Conservation (phyloP, 1,140 invertebrate genomes). For the Himalopsyche phryganea region DNA sequence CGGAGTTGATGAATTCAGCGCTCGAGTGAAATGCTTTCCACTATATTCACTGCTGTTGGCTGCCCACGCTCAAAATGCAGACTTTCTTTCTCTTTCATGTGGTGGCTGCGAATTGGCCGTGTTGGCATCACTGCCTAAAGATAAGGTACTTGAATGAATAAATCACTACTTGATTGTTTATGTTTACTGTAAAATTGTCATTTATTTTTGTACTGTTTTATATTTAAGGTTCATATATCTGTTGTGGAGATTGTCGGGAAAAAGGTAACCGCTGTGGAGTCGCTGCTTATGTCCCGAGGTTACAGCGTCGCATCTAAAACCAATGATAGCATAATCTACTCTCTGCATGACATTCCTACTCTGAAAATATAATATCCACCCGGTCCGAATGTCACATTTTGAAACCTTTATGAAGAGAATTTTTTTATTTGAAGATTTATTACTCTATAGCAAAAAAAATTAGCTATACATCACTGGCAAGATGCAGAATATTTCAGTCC, state of each 20-base stretch:
- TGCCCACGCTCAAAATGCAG: conserved; percentile 64
- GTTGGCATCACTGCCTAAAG: conserved; percentile 40
- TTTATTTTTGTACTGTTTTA: background rate
- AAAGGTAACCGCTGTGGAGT: conserved; percentile 11
- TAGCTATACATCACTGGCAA: too few relatives aligned
- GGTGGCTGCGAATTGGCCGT: conserved; percentile 59
- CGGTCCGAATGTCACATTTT: background rate
- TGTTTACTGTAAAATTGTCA: background rate
- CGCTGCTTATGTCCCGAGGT: conserved; percentile 15
- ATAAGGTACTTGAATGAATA: conserved; percentile 17
- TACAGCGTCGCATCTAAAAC: conserved; percentile 27
- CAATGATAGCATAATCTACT: conserved; percentile 19
- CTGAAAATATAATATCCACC: conserved; percentile 22
- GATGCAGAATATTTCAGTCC: too few relatives aligned
- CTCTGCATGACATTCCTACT: conserved; percentile 23
- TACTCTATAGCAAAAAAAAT: too few relatives aligned
- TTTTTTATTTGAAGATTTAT: too few relatives aligned
- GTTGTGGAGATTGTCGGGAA: conserved; percentile 28
- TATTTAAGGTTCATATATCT: conserved; percentile 28
- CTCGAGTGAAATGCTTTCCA: conserved; percentile 79
- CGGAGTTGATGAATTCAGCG: conserved; percentile 33
- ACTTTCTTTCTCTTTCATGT: conserved; percentile 70
- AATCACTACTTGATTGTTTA: background rate
- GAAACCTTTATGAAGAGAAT: background rate
- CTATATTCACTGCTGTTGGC: conserved; percentile 76